Base-by-base conservation (phyloP, 1,140 invertebrate species). In the Melanaphis sacchari region DNA sequence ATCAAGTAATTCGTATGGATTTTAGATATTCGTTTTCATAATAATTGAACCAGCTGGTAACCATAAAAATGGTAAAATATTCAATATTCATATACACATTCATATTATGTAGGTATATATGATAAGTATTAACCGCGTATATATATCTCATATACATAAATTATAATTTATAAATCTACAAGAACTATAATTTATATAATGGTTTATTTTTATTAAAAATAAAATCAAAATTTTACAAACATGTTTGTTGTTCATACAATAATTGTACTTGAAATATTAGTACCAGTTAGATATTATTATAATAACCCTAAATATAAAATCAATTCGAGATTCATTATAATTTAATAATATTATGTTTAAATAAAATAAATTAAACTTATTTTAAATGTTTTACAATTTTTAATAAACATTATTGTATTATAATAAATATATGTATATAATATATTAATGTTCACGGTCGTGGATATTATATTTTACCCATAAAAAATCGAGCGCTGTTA, bases 21-120 rank as follows among this genome's bases (percentile, higher is more conserved):
- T 82, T 38, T 82, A 82, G 38, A 82, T 82, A 22, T 82, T 38
- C 81, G 36, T 38, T 76, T 82, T 82, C 81, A 40, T 40, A 82
- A 82, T 82, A 82, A 82, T 82, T 38, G 81, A 82, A 82, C 36
- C 38, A 36, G 81, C 81, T 8, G 81, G n/a, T 82, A 82, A 82
- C 81, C 36, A 82, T 82, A 82, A 38, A 38, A 82, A 22, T 82
- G 38, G n/a, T 82, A 82, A 82, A 82, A 82, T 82, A 82, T 82
- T 82, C 81, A 82, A 82, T 82, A 82, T 82, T 82, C 81, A 82
- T 82, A 82, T 38, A 82, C 81, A 82, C 36, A 22, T 38, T 0
- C 36, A 38, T 82, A 82, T 38, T 82, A 82, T 82, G n/a, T 40
- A 82, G 81, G 36, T 82, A 40, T 40, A 82, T 36, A 38, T 82